Evolutionary conservation across 2,888 invertebrate species (phyloP).

Genomic region (Augiades crinisus): DNA sequence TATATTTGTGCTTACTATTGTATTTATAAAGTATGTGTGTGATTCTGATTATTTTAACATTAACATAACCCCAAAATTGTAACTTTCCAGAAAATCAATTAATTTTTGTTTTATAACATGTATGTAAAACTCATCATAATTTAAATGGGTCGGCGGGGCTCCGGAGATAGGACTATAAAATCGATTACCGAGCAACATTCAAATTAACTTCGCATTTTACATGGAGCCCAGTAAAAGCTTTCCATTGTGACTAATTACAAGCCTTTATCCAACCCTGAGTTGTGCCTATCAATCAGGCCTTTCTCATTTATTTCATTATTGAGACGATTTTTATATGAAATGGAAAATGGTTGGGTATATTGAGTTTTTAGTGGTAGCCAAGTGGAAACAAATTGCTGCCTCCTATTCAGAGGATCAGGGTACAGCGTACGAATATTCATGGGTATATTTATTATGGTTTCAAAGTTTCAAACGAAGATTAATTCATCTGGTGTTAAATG

Average conservation of each 20-base stretch:
- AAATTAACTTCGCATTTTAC: slow-evolving; percentile 7
- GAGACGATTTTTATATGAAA: background rate
- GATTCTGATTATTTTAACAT: too few species aligned
- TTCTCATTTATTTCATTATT: background rate
- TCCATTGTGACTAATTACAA: slow-evolving; percentile 20
- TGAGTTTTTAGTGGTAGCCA: too few species aligned
- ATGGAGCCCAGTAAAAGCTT: slow-evolving; percentile 9
- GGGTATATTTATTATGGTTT: too few species aligned
- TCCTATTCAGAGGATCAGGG: too few species aligned
- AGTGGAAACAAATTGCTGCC: too few species aligned
- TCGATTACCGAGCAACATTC: slow-evolving; percentile 9
- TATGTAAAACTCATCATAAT: background rate
- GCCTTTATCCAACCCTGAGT: slow-evolving; percentile 3
- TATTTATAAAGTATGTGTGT: too few species aligned
- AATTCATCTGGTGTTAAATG: too few species aligned
- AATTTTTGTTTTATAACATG: background rate
- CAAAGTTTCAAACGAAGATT: too few species aligned
- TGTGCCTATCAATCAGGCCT: slow-evolving; percentile 5
- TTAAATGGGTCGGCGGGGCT: background rate
- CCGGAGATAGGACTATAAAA: background rate
- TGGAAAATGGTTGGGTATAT: too few species aligned
- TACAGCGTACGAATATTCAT: too few species aligned
- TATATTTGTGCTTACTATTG: too few species aligned
- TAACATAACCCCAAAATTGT: background rate
- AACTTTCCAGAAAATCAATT: background rate